phyloP scores from a whole-genome alignment of 2,888 invertebrate species.

The Patella caerulea region DNA sequence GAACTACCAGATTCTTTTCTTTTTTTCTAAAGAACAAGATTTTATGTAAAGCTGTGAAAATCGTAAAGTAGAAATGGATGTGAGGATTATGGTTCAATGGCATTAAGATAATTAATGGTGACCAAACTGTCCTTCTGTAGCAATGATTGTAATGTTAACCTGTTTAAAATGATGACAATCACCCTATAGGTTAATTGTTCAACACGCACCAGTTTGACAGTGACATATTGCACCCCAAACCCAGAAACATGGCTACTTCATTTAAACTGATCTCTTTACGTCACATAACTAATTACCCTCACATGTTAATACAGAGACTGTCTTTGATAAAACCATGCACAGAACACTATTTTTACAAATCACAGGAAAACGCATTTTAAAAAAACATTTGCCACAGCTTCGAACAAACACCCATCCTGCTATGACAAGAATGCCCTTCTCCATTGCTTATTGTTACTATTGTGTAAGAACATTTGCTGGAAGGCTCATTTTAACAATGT shows the following conservation, averaged over 20 bases:
- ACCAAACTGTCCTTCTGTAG: neutral
- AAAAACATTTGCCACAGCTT: neutral
- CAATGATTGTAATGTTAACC: neutral
- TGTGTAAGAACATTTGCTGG: neutral
- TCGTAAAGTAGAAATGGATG: conserved; percentile 1
- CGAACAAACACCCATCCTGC: neutral
- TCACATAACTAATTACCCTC: neutral
- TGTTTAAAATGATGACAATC: conserved; percentile 5
- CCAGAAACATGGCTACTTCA: neutral
- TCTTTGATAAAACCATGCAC: too few species aligned
- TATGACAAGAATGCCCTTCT: neutral
- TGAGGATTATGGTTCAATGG: neutral
- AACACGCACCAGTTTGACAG: neutral
- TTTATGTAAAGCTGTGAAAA: too few species aligned
- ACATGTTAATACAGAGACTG: neutral
- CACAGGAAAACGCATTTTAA: conserved; percentile 4
- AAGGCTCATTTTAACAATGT: conserved; percentile 6
- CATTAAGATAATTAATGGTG: neutral
- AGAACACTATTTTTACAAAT: neutral
- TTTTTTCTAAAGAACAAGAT: too few species aligned
- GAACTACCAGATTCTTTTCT: too few species aligned
- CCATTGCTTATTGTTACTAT: conserved; percentile 4
- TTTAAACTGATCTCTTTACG: conserved; percentile 10
- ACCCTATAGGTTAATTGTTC: neutral
- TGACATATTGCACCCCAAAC: neutral